Evolutionary conservation across 2,888 invertebrate species (phyloP).

Genomic region (Scaptomyza parva): DNA sequence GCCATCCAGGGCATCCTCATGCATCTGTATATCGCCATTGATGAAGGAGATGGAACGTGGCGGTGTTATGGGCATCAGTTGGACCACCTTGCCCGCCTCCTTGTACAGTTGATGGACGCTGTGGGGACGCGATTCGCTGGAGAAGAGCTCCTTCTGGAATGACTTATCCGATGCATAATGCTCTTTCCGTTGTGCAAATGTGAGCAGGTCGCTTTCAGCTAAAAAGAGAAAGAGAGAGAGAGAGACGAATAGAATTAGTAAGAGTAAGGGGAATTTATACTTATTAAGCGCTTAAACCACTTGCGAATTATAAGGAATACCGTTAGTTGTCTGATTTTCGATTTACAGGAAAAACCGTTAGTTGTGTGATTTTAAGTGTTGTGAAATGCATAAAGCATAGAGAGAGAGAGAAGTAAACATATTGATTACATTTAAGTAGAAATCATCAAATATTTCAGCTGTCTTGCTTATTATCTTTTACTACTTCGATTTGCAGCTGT

Average conservation of each 20-base stretch:
- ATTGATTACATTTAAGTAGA: neutral
- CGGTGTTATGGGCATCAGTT: constrained; percentile 68
- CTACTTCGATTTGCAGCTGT: neutral
- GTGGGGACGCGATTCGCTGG: constrained; percentile 89
- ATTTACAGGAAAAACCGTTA: no score
- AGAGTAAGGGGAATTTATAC: neutral
- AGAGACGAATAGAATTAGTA: neutral
- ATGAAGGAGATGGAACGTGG: constrained; percentile 70
- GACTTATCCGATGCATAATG: constrained; percentile 91
- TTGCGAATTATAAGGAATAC: neutral
- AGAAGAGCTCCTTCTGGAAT: constrained; percentile 91
- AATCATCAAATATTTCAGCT: neutral
- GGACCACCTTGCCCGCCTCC: constrained; percentile 88
- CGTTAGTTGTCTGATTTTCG: no score
- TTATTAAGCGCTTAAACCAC: neutral
- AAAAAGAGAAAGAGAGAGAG: constrained; percentile 58
- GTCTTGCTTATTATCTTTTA: neutral
- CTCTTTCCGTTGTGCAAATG: constrained; percentile 91
- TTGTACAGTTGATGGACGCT: constrained; percentile 92
- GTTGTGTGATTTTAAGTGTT: neutral
- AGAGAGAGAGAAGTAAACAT: no score
- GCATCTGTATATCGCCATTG: constrained; percentile 59
- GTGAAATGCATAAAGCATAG: neutral
- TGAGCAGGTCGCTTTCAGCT: constrained; percentile 96
- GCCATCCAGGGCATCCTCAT: constrained; percentile 64